These are phyloP conservation scores for Tetragonula clypearis DNA, from an alignment of 1,140 invertebrate genomes.

Conservation along the genomic window DNA sequence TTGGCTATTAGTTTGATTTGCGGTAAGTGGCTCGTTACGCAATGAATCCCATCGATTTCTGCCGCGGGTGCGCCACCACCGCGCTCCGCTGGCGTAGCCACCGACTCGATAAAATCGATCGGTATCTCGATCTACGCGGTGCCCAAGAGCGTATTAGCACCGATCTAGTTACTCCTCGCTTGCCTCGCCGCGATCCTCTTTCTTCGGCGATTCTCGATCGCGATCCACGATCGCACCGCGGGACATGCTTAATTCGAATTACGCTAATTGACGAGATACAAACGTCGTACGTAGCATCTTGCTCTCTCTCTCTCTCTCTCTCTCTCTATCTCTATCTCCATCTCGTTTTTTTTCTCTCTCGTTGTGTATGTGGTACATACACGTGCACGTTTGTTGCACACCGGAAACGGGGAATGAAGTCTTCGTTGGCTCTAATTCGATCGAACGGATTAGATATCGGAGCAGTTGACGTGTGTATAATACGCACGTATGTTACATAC, in stretches of 20 bases:
- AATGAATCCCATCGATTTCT: constrained; percentile 72
- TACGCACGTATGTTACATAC: not conserved
- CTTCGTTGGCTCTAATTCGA: constrained; percentile 43
- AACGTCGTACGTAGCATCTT: not conserved
- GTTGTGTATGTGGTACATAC: not conserved
- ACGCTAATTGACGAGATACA: constrained; percentile 59
- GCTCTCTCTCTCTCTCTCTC: not conserved
- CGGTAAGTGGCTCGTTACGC: constrained; percentile 74
- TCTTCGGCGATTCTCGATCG: constrained; percentile 27
- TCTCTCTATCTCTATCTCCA: too few species aligned
- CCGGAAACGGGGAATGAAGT: constrained; percentile 48
- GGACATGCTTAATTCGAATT: constrained; percentile 64
- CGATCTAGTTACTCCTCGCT: constrained; percentile 33
- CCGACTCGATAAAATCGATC: constrained; percentile 61
- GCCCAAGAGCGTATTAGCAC: constrained; percentile 59
- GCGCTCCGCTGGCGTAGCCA: not conserved
- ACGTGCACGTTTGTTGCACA: not conserved
- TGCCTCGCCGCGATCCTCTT: not conserved
- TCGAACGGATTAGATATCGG: constrained; percentile 23
- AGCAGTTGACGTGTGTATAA: not conserved
- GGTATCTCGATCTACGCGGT: constrained; percentile 57
- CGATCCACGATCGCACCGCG: constrained; percentile 52
- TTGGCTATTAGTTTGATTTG: constrained; percentile 74
- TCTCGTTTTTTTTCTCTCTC: not conserved
- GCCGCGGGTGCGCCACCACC: constrained; percentile 31